Base-by-base conservation (phyloP, 2,797 vertebrate species). In the Myotis findleyi region DNA sequence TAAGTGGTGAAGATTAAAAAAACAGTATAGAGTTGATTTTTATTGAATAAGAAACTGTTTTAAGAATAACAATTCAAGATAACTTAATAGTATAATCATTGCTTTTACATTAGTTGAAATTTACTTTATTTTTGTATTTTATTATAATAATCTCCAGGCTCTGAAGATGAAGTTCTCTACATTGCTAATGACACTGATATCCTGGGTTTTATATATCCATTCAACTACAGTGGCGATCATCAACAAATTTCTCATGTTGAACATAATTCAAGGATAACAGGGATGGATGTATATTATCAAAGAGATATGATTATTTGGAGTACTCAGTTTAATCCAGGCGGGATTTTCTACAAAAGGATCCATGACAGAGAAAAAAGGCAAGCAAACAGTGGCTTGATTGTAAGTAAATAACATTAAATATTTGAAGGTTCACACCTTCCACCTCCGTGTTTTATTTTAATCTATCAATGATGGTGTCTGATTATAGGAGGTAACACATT, bases 181-280 rank as follows among this genome's bases (percentile, higher is more conserved):
- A 99, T 99, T 98, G 99, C 99, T 98, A 99, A 99, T 99, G 99
- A 99, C 98, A 99, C 99, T 98, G 99, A 99, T 98, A 99, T 99
- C 99, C 99, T 99, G 98, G 99, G 99, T 99, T 99, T 99, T 99
- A 99, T 99, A 99, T 99, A 99, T 99, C 99, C 99, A 94, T 99
- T 99, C 99, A 99, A 99, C 99, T 99, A 99, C 99, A 99, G 99
- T 98, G 99, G 98, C 41, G 99, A 98, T 98, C 99, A 99, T 98
- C 99, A 99, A 98, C 98, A 99, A 97, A 99, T 99, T 98, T 99
- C 99, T 98, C 99, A 99, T 97, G 99, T 99, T 95, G 99, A 99
- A 98, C 99, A 99, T 98, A 99, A 99, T 97, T 99, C 99, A 98
- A 99, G 99, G 94, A 99, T 99, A 98, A 99, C 99, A 94, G 99